Evolutionary conservation across 2,888 invertebrate genomes (phyloP).

Genomic region (Cephus spinipes): DNA sequence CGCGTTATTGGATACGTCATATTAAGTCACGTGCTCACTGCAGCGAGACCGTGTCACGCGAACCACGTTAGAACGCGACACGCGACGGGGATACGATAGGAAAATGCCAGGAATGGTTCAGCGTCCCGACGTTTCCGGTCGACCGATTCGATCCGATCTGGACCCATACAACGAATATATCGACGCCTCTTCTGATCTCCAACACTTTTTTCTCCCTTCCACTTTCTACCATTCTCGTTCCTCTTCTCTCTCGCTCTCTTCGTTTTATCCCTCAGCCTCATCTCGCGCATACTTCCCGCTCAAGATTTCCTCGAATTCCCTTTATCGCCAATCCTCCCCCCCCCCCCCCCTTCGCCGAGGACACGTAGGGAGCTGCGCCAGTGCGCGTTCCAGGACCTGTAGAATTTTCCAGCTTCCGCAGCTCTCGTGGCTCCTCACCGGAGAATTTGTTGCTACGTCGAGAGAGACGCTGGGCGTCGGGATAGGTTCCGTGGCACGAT

Average conservation of each 20-base stretch:
- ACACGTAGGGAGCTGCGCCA: background rate
- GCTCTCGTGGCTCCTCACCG: background rate
- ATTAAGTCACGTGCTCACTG: constrained; percentile 29
- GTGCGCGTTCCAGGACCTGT: background rate
- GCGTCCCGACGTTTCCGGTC: background rate
- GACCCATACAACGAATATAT: background rate
- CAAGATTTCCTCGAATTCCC: background rate
- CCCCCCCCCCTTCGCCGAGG: background rate
- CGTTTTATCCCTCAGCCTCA: background rate
- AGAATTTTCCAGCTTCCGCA: background rate
- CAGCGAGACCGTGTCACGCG: background rate
- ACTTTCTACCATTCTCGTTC: background rate
- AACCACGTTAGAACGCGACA: background rate
- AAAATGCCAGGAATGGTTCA: background rate
- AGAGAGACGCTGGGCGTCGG: background rate
- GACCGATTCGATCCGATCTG: background rate
- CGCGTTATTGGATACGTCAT: constrained; percentile 37
- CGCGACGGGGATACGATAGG: background rate
- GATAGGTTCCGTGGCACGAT: background rate
- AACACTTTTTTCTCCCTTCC: background rate
- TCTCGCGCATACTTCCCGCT: background rate
- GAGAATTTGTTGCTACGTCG: background rate
- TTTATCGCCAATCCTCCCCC: background rate
- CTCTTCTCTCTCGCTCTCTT: background rate
- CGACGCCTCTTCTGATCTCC: background rate